These are phyloP conservation scores for Leptopilina syphax DNA, from an alignment of 2,888 invertebrate species.

Conservation along the genomic window DNA sequence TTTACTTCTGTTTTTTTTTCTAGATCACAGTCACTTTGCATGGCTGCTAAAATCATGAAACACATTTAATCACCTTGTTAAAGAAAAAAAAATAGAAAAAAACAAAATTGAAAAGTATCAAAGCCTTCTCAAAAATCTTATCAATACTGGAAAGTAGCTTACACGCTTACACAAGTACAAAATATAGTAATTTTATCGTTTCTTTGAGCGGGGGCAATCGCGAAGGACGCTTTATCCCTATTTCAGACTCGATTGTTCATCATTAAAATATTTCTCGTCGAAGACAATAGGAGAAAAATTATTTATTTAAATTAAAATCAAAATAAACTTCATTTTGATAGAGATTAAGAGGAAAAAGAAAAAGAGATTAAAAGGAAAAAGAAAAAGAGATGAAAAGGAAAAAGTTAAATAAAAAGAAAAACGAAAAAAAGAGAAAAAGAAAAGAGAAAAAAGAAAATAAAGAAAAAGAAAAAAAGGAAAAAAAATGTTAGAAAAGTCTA, in stretches of 20 bases:
- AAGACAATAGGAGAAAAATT: neutral
- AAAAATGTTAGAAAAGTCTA: too few relatives aligned
- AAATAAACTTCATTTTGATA: too few relatives aligned
- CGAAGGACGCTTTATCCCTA: slow-evolving; percentile 65
- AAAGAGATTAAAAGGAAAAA: too few relatives aligned
- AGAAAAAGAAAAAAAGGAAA: too few relatives aligned
- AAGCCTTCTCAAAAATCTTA: slow-evolving; percentile 65
- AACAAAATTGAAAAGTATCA: slow-evolving; percentile 53
- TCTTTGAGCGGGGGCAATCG: slow-evolving; percentile 67
- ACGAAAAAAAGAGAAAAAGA: too few relatives aligned
- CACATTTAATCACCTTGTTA: slow-evolving; percentile 65
- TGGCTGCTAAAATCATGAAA: slow-evolving; percentile 68
- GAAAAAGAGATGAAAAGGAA: too few relatives aligned
- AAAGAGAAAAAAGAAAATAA: too few relatives aligned
- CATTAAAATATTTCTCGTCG: slow-evolving; percentile 8
- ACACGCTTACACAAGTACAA: slow-evolving; percentile 69
- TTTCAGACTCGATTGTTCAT: slow-evolving; percentile 55
- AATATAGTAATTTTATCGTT: slow-evolving; percentile 64
- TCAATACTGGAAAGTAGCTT: slow-evolving; percentile 70
- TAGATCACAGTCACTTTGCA: slow-evolving; percentile 72
- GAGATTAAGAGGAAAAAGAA: too few relatives aligned
- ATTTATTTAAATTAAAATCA: neutral
- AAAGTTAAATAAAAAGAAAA: too few relatives aligned
- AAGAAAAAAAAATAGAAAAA: slow-evolving; percentile 45
- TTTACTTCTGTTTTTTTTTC: slow-evolving; percentile 69